Base-by-base conservation (phyloP, 2,888 invertebrate genomes). In the Epinotia brunnichana region DNA sequence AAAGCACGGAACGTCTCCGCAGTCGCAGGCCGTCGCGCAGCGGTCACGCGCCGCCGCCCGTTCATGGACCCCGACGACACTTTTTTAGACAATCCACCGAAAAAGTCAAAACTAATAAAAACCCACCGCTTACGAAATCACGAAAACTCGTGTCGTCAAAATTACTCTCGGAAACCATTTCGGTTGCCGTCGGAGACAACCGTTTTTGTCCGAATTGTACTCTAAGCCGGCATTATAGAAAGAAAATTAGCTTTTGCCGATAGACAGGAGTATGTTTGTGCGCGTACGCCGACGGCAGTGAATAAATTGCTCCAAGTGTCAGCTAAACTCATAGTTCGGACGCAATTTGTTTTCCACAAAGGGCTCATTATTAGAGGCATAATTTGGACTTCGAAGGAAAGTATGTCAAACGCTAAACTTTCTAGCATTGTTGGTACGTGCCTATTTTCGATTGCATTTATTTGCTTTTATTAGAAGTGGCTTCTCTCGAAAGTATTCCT, bases 131-230 rank as follows among this genome's bases (percentile, higher is more conserved):
- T 85, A 86, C 84, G 82, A 86, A 88, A 89, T 89, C 88, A 90
- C 88, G 88, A 89, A 86, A 88, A 87, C 82, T 89, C 90, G 89
- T 89, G 89, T 87, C 85, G 84, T 82, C 85, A 81, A 87, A 89
- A 89, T 89, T 83, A 83, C 85, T 82, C 83, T 74, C 48, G 74
- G 78, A 75, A 74, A 76, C 77, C 73, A 71, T 48, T 44, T 69
- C n/a, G 57, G 44, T 74, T 76, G 75, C 73, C 48, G 63, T 24
- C 29, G 56, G n/a, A 21, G 13, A 19, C 44, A 53, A 19, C 51
- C 29, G 61, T 69, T 73, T 62, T 69, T 69, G 56, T 56, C 41
- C 41, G 61, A 85, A 72, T 79, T 69, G 79, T 41, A 70, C 81
- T 74, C 69, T 84, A 78, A 64, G 53, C 3, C 29, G 4, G 17